Percentiles rank a stretch among this genome's conserved stretches.
These are phyloP conservation scores for Nannoperca obscura DNA, from an alignment of 2,797 vertebrate genomes.

Conservation along the genomic window DNA sequence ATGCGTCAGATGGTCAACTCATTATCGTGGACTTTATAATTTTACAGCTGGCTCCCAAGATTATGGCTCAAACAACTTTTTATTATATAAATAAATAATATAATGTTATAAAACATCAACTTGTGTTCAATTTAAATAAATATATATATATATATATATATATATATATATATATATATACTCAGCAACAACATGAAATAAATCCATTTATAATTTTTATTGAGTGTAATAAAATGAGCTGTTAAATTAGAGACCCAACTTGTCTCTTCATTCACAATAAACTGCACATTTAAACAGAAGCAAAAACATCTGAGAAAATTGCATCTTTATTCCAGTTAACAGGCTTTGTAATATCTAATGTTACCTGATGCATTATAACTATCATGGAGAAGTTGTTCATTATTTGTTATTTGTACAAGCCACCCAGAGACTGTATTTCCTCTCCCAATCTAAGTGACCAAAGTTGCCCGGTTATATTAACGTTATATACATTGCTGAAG, in stretches of 20 bases:
- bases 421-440: neutral
- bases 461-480: neutral
- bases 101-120: neutral
- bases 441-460: neutral
- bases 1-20: neutral
- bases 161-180: rapidly evolving
- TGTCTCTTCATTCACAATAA: neutral
- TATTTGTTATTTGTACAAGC: neutral
- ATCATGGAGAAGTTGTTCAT: neutral
- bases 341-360: neutral
- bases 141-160: no score
- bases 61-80: neutral
- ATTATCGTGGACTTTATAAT: neutral
- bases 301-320: neutral
- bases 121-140: neutral
- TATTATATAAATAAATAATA: neutral
- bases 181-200: neutral
- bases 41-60: neutral
- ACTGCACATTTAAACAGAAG: neutral
- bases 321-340: neutral
- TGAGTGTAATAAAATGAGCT: neutral
- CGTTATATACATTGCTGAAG: neutral
- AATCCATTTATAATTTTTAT: neutral
- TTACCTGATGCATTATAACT: neutral
- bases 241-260: neutral